Conservation (phyloP, 1,140 invertebrate genomes). For the Zaprionus ghesquierei region DNA sequence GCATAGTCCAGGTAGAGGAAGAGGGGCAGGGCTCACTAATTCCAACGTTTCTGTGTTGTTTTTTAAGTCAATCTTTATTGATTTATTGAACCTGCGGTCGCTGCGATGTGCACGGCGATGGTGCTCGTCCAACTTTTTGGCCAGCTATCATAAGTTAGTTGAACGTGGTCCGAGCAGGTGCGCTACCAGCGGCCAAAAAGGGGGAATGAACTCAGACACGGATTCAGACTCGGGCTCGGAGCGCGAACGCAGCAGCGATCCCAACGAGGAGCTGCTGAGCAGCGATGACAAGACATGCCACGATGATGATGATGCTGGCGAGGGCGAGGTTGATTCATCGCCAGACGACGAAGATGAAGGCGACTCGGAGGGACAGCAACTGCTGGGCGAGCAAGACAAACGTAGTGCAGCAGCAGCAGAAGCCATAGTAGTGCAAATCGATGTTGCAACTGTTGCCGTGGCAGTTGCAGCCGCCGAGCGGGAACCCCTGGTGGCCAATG, state of each 20-base stretch:
- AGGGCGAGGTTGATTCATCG: constrained; percentile 49
- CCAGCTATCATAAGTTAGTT: constrained; percentile 52
- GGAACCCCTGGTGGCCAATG: constrained; percentile 40
- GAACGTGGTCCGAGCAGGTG: constrained; percentile 27
- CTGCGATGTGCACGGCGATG: neutral
- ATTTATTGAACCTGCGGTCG: constrained; percentile 53
- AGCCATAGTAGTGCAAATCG: constrained; percentile 65
- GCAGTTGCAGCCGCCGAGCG: neutral
- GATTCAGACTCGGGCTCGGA: constrained; percentile 60
- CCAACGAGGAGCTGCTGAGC: constrained; percentile 65
- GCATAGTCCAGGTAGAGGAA: neutral
- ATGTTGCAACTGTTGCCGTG: constrained; percentile 24
- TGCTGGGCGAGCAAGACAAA: constrained; percentile 3
- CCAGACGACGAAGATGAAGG: constrained; percentile 31
- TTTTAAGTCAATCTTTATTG: constrained; percentile 71
- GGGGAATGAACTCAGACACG: constrained; percentile 49
- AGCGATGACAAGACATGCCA: constrained; percentile 70
- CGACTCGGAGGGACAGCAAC: neutral
- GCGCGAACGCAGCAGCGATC: constrained; percentile 72
- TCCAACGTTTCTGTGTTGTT: constrained; percentile 23
- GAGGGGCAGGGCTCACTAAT: constrained; percentile 5
- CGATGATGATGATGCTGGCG: constrained; percentile 47
- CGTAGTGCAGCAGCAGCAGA: constrained; percentile 53
- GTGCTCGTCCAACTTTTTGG: neutral
- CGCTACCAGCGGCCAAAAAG: neutral